A percentile compares a stretch with the other conserved stretches of the same genome.
phyloP scores from a whole-genome alignment of 2,888 invertebrate species.

The Julus scanicus region DNA sequence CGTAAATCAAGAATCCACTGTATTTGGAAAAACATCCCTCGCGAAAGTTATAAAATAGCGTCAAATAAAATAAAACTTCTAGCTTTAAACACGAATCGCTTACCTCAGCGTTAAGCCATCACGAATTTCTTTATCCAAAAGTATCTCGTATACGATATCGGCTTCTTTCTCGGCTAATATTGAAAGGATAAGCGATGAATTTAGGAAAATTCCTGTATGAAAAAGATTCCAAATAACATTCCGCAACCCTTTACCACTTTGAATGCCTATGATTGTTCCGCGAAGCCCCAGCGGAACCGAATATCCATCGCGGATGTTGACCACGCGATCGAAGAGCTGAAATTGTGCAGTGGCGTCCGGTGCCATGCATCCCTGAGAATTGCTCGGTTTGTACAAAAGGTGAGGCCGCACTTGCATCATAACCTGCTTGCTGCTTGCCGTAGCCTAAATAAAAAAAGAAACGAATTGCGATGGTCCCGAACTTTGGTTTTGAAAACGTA shows the following conservation, averaged over 20 bases:
- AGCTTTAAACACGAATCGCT: no score
- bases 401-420: constrained; percentile 79
- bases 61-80: no score
- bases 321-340: constrained; percentile 84
- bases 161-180: constrained; percentile 68
- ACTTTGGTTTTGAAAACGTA: not conserved
- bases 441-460: not conserved
- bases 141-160: constrained; percentile 77
- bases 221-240: not conserved
- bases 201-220: not conserved
- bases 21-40: no score
- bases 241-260: constrained; percentile 56
- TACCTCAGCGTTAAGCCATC: constrained; percentile 74
- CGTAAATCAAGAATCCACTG: no score
- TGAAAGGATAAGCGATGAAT: not conserved
- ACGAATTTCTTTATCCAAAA: constrained; percentile 82
- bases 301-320: constrained; percentile 79
- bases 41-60: no score
- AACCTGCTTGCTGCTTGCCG: constrained; percentile 11
- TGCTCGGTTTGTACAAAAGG: constrained; percentile 72
- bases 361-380: constrained; percentile 67
- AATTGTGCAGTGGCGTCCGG: constrained; percentile 78
- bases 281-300: constrained; percentile 83
- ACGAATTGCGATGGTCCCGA: not conserved
- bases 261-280: constrained; percentile 83